A percentile compares a stretch with the other conserved stretches of the same genome.
phyloP scores from a whole-genome alignment of 2,888 invertebrate genomes.

The Polylopha cassiicola region DNA sequence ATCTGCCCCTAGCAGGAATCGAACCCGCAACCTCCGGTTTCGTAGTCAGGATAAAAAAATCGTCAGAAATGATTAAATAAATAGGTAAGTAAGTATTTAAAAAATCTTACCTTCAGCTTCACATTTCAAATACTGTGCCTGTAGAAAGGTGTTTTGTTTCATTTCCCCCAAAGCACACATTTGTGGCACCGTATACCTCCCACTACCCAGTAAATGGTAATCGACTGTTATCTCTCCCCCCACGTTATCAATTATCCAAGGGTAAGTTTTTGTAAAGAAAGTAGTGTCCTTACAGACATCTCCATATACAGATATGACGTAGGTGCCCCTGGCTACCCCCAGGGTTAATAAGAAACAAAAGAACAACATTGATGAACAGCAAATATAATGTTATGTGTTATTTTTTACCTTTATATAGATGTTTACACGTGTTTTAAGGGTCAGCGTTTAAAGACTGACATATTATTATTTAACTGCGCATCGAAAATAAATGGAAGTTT shows the following conservation, averaged over 20 bases:
- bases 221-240: constrained; percentile 43
- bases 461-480: too few relatives aligned
- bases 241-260: constrained; percentile 50
- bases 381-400: too few relatives aligned
- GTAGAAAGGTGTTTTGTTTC: constrained; percentile 39
- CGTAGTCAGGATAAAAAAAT: too few relatives aligned
- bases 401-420: too few relatives aligned
- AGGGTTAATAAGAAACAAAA: constrained; percentile 8
- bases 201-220: constrained; percentile 43
- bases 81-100: too few relatives aligned
- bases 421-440: too few relatives aligned
- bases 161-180: constrained; percentile 43
- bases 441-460: too few relatives aligned
- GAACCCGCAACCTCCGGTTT: too few relatives aligned
- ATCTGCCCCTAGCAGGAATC: too few relatives aligned
- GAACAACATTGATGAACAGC: constrained; percentile 2
- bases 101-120: constrained; percentile 48
- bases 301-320: constrained; percentile 33
- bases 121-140: constrained; percentile 49
- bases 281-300: constrained; percentile 37
- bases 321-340: constrained; percentile 12
- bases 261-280: constrained; percentile 42
- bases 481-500: too few relatives aligned
- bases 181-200: constrained; percentile 46
- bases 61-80: too few relatives aligned